A percentile compares a stretch with the other conserved stretches of the same genome.
Evolutionary conservation across 2,113 vertebrate species (phyloP).

Genomic region (Pelmatolapia mariae): DNA sequence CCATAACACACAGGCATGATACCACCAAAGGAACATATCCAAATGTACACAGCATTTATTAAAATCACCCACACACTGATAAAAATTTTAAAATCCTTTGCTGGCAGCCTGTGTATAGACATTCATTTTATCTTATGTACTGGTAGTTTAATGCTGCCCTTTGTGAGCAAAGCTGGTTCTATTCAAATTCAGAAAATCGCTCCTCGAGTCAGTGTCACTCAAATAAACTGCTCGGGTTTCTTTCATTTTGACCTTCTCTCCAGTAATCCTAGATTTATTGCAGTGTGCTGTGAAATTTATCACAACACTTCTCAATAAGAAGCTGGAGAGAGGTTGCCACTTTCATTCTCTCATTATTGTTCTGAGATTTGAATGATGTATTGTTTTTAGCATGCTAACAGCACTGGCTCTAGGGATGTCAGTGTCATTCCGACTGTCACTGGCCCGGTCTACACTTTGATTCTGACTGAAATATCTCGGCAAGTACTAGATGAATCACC

Average conservation of each 20-base stretch:
- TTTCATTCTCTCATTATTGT: not conserved
- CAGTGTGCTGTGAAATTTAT: not conserved
- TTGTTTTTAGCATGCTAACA: not conserved
- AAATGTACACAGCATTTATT: constrained; percentile 24
- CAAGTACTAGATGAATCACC: not conserved
- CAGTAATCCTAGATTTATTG: constrained; percentile 1
- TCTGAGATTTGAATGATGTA: not conserved
- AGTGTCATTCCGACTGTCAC: not conserved
- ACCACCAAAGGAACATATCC: constrained; percentile 2
- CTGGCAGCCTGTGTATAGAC: not conserved
- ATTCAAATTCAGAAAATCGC: not conserved
- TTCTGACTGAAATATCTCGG: not conserved
- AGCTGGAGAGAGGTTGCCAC: not conserved
- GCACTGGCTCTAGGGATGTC: not conserved
- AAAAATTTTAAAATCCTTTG: not conserved
- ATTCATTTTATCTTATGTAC: not conserved
- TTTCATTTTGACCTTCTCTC: constrained; percentile 9
- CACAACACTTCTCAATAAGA: not conserved
- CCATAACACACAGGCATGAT: not conserved
- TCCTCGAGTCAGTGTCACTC: not conserved
- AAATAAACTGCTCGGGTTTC: not conserved
- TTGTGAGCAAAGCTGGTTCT: not conserved
- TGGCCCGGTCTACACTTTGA: not conserved
- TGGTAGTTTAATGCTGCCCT: not conserved
- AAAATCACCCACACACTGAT: constrained; percentile 3